These are phyloP conservation scores for Antedon mediterranea DNA, from an alignment of 53 echinoderm and acorn worm genomes.

Conservation along the genomic window DNA sequence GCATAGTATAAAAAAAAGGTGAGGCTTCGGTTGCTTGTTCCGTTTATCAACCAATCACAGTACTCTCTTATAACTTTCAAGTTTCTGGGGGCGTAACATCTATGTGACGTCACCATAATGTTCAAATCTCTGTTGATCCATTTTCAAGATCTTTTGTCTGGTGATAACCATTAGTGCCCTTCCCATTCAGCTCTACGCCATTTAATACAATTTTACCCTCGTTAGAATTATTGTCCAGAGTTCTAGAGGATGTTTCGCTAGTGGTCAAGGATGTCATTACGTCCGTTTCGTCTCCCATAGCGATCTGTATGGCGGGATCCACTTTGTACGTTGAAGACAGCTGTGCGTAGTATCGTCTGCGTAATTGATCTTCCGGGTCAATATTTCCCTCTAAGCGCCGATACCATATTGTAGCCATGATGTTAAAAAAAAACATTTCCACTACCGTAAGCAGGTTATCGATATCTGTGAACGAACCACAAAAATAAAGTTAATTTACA, in stretches of 20 bases:
- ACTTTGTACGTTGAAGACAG: constrained; percentile 14
- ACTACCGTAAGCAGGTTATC: constrained; percentile 53
- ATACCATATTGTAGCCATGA: constrained; percentile 53
- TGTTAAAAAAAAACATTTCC: constrained; percentile 64
- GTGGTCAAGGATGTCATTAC: background rate
- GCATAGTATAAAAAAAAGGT: too few relatives aligned
- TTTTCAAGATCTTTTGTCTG: background rate
- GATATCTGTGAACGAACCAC: constrained; percentile 33
- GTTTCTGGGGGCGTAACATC: too few relatives aligned
- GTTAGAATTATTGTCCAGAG: background rate
- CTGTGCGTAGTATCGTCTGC: constrained; percentile 8
- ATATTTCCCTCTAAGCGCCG: constrained; percentile 37
- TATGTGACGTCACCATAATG: too few relatives aligned
- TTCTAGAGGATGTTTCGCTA: background rate
- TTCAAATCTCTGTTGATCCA: background rate
- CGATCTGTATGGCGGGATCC: constrained; percentile 33
- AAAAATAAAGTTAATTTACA: background rate
- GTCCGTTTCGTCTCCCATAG: constrained; percentile 23
- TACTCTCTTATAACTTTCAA: too few relatives aligned
- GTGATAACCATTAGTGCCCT: background rate
- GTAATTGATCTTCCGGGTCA: constrained; percentile 8
- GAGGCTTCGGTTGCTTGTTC: too few relatives aligned
- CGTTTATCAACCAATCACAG: too few relatives aligned
- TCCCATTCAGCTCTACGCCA: background rate
- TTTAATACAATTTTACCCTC: background rate